Conservation (phyloP, 2,888 invertebrate species). For the Chrysodeixis includens region DNA sequence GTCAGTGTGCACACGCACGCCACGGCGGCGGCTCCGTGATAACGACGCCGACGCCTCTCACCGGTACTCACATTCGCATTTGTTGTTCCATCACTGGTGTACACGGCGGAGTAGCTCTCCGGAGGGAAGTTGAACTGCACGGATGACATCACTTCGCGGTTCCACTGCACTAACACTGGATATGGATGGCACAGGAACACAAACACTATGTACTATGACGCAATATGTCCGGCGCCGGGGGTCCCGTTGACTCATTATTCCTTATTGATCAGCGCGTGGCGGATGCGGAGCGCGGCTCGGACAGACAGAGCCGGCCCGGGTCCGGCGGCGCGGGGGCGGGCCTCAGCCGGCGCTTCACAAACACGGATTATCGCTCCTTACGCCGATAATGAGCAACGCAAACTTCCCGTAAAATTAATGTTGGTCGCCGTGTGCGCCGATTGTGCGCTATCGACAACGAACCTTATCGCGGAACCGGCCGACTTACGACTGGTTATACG, state of each 20-base stretch:
- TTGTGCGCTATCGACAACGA: conserved; percentile 71
- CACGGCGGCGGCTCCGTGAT: conserved; percentile 58
- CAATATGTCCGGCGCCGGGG: conserved; percentile 61
- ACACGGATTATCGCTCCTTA: conserved; percentile 78
- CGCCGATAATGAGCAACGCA: conserved; percentile 80
- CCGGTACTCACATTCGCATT: conserved; percentile 82
- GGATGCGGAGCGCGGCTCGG: conserved; percentile 61
- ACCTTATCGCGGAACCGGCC: conserved; percentile 78
- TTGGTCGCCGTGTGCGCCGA: conserved; percentile 67
- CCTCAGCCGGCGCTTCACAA: conserved; percentile 65
- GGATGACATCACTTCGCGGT: conserved; percentile 72
- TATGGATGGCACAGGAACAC: conserved; percentile 37
- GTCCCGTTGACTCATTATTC: conserved; percentile 72
- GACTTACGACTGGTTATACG: conserved; percentile 69
- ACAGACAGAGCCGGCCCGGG: conserved; percentile 56
- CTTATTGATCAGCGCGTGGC: conserved; percentile 70
- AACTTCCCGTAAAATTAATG: conserved; percentile 77
- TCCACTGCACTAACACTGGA: conserved; percentile 70
- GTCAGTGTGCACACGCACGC: conserved; percentile 73
- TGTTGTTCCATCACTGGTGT: conserved; percentile 71
- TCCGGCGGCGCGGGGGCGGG: conserved; percentile 48
- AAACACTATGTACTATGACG: conserved; percentile 62
- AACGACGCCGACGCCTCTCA: conserved; percentile 70
- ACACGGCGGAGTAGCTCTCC: conserved; percentile 83
- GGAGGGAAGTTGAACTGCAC: conserved; percentile 82